phyloP scores from a whole-genome alignment of 2,113 vertebrate genomes.

The Ailurus styani region DNA sequence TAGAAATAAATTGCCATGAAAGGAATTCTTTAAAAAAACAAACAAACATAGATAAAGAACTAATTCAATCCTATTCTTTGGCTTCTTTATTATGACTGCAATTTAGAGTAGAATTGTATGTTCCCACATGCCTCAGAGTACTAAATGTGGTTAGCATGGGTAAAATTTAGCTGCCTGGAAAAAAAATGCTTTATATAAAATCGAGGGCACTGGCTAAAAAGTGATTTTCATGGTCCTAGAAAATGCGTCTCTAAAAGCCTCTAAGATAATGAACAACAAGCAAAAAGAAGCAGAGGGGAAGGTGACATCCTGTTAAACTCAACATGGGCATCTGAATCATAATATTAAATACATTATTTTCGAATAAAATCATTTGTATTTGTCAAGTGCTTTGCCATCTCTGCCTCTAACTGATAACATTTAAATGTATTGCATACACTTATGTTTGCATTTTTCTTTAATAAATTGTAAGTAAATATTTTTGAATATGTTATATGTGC shows the following conservation, averaged over 20 bases:
- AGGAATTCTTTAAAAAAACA: neutral
- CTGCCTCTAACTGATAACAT: neutral
- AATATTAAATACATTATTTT: neutral
- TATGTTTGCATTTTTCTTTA: neutral
- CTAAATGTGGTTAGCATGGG: neutral
- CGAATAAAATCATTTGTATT: neutral
- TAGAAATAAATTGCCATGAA: neutral
- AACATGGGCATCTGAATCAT: neutral
- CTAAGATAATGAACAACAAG: neutral
- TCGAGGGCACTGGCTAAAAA: neutral
- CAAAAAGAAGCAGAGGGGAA: neutral
- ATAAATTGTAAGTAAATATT: neutral
- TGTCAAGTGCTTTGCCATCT: neutral
- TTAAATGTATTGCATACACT: neutral
- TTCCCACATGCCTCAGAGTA: neutral
- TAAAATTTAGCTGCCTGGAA: neutral
- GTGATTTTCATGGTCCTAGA: neutral
- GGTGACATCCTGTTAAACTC: neutral
- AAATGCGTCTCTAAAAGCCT: neutral
- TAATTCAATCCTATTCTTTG: neutral
- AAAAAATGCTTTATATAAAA: neutral
- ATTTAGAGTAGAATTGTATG: neutral
- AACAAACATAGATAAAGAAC: neutral
- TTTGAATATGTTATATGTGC: neutral
- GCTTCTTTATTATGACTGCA: neutral